Evolutionary conservation across 2,797 vertebrate genomes (phyloP).

Genomic region (Chloroceryle amazona): DNA sequence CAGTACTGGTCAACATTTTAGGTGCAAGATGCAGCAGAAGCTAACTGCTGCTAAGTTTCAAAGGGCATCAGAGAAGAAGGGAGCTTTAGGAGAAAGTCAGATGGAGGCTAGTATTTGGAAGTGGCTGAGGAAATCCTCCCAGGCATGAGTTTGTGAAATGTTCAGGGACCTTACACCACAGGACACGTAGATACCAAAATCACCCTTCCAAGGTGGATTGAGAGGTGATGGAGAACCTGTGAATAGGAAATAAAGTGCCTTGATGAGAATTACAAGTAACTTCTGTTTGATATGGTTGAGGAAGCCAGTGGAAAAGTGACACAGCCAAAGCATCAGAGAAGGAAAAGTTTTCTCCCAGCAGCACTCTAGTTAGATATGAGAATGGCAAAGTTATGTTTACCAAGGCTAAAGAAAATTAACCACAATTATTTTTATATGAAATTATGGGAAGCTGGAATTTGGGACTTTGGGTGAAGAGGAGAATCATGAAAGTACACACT

Average conservation of each 20-base stretch:
- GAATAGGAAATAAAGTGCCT: not conserved
- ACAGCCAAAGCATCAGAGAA: not conserved
- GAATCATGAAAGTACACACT: not conserved
- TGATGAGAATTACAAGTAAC: not conserved
- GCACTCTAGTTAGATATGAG: not conserved
- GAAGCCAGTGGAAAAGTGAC: not conserved
- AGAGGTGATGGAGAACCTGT: not conserved
- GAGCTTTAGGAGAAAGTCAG: not conserved
- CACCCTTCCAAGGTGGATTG: not conserved
- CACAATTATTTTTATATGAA: not conserved
- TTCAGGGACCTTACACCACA: not conserved
- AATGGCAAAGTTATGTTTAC: not conserved
- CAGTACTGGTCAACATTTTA: not conserved
- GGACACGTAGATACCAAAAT: not conserved
- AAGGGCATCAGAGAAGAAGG: not conserved
- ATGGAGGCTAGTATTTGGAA: not conserved
- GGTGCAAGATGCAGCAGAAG: not conserved
- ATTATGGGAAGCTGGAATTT: not conserved
- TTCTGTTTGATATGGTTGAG: not conserved
- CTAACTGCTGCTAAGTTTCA: not conserved
- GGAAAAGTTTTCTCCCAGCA: not conserved
- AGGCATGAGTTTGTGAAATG: not conserved
- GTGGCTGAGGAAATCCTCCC: not conserved
- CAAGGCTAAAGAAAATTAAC: not conserved
- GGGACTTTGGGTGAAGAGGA: not conserved